phyloP scores from a whole-genome alignment of 2,888 invertebrate species.

The Dioctria linearis region DNA sequence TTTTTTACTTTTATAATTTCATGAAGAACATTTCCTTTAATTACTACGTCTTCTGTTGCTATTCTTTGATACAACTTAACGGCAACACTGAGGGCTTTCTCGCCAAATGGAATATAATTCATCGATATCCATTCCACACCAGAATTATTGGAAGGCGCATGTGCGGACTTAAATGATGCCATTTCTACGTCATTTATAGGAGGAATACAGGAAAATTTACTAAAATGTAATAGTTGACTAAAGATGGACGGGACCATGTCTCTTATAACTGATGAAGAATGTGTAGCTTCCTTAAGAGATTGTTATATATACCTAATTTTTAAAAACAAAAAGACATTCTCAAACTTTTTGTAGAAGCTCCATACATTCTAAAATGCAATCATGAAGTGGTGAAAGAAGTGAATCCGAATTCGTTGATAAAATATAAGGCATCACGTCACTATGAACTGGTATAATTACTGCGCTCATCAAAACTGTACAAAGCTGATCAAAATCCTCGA shows the following conservation, averaged over 20 bases:
- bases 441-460: conserved; percentile 85
- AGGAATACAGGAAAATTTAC: conserved; percentile 81
- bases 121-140: conserved; percentile 81
- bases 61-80: conserved; percentile 83
- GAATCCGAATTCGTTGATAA: conserved; percentile 86
- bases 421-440: conserved; percentile 86
- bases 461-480: conserved; percentile 84
- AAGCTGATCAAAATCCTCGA: conserved; percentile 83
- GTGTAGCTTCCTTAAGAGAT: conserved; percentile 73
- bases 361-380: conserved; percentile 87
- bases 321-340: conserved; percentile 6
- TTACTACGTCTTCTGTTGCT: conserved; percentile 79
- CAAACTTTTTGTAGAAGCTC: conserved; percentile 87
- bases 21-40: conserved; percentile 80
- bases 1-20: conserved; percentile 74
- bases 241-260: conserved; percentile 80
- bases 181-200: conserved; percentile 70
- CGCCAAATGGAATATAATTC: conserved; percentile 90
- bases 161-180: conserved; percentile 61
- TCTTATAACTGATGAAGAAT: conserved; percentile 74
- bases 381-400: conserved; percentile 86
- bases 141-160: conserved; percentile 61
- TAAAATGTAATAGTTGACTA: conserved; percentile 77
- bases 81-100: conserved; percentile 82
- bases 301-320: conserved; percentile 58